Conservation (phyloP, 2,113 vertebrate species). For the Azemiops feae region DNA sequence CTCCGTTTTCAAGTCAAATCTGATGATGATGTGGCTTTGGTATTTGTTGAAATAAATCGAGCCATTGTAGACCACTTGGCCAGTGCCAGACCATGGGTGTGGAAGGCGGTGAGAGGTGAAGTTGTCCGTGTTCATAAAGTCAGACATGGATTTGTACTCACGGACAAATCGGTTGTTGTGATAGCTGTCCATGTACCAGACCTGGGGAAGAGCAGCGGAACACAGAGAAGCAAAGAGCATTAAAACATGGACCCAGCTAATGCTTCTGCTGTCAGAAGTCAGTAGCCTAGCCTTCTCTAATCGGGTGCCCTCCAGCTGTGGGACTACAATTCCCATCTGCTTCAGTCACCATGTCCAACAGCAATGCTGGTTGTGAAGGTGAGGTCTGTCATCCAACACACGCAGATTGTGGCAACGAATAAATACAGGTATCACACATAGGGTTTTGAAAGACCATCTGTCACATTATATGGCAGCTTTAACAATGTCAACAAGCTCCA, state of each 20-base stretch:
- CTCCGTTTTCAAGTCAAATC: conserved; percentile 92
- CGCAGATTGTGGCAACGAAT: neutral
- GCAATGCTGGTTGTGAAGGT: too few relatives aligned
- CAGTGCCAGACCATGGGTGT: conserved; percentile 95
- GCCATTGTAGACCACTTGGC: conserved; percentile 98
- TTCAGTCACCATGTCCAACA: neutral
- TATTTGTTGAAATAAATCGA: conserved; percentile 99
- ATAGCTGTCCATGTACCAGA: conserved; percentile 99
- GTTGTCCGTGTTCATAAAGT: conserved; percentile 95
- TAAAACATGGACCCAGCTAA: neutral
- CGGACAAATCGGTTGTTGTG: conserved; percentile 98
- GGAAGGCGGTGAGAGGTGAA: conserved; percentile 97
- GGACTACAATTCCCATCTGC: neutral
- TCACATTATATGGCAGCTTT: neutral
- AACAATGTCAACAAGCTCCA: too few relatives aligned
- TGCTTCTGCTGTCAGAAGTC: neutral
- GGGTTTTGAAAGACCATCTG: neutral
- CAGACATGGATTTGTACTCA: conserved; percentile 91
- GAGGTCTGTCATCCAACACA: neutral
- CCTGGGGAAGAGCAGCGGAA: conserved; percentile 65
- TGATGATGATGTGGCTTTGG: conserved; percentile 97
- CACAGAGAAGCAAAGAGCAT: neutral
- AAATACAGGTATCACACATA: neutral
- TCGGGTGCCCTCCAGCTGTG: neutral
- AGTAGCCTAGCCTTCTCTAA: neutral